Evolutionary conservation across 2,888 invertebrate species (phyloP), one percentile per base, ranked within the genome.

Genomic region (Catocala fraxini): DNA sequence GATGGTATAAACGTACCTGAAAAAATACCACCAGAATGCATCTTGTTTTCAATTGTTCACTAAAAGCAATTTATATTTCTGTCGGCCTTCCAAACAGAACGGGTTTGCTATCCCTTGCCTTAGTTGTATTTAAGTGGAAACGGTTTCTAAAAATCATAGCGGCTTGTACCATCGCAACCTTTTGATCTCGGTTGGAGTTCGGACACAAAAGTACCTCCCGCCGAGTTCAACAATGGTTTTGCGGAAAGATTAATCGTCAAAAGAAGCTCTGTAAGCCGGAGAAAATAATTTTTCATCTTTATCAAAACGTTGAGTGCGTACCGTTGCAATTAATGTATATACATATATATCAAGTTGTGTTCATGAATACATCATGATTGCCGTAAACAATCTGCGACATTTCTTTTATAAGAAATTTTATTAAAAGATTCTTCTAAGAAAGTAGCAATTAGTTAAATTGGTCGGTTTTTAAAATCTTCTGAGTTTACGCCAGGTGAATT

Each of bases 211-310:
- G 89, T 92, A 88, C 79, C 83, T 82, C 82, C 86, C 82, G 82
- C 73, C 70, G 88, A 82, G 89, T 87, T 86, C 85, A 89, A 93
- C 93, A 93, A 93, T 92, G 87, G 91, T 87, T 89, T 83, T 82
- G 83, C 83, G 84, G 85, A 85, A 92, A 93, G 93, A 94, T 94
- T 94, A 93, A 94, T 94, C 90, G 91, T 89, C 85, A 78, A 84
- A 86, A 89, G 90, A 84, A 91, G 86, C 89, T 89, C 83, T 82
- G 83, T 87, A 87, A 89, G 89, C 88, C 82, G 77, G 74, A 79
- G 87, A 85, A 85, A 89, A 90, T 88, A 90, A 93, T 93, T 93
- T 93, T 93, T 93, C 92, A 93, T 93, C 88, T 92, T 90, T 92
- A 92, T 92, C 92, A 91, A 92, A 92, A 90, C 80, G 87, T 83